Evolutionary conservation across 2,888 invertebrate genomes (phyloP).

Genomic region (Agonum fuliginosum): DNA sequence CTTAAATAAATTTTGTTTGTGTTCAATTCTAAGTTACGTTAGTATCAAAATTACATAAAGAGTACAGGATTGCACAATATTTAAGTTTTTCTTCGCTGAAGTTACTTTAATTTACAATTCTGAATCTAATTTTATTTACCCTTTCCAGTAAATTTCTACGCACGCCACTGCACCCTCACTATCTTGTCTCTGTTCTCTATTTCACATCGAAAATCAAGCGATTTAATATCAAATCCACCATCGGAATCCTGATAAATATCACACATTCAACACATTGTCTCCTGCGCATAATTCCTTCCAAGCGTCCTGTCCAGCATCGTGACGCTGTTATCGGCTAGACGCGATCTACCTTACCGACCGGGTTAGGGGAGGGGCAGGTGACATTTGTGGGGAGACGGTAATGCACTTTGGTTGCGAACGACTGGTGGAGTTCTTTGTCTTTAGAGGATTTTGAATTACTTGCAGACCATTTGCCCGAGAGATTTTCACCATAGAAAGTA

Average conservation of each 20-base stretch:
- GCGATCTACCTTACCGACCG: slow-evolving; percentile 6
- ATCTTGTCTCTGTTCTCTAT: no score
- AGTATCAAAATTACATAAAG: no score
- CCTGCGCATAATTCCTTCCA: not conserved
- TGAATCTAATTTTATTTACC: not conserved
- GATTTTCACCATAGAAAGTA: no score
- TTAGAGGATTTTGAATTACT: slow-evolving; percentile 23
- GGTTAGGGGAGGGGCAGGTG: not conserved
- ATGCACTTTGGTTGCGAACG: not conserved
- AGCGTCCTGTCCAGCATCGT: not conserved
- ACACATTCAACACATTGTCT: slow-evolving; percentile 10
- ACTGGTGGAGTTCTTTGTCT: slow-evolving; percentile 17
- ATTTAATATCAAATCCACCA: slow-evolving; percentile 3
- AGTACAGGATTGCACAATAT: no score
- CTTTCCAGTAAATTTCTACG: not conserved
- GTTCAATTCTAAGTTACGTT: no score
- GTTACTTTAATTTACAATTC: not conserved
- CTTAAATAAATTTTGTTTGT: not conserved
- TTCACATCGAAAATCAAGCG: slow-evolving; percentile 6
- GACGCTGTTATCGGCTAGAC: not conserved
- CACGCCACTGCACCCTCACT: not conserved
- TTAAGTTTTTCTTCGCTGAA: not conserved
- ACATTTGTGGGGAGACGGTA: not conserved
- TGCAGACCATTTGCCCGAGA: slow-evolving; percentile 24
- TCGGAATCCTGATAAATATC: slow-evolving; percentile 11